Base-by-base conservation (phyloP, 2,888 invertebrate species). In the Hypselothyrea guttata region DNA sequence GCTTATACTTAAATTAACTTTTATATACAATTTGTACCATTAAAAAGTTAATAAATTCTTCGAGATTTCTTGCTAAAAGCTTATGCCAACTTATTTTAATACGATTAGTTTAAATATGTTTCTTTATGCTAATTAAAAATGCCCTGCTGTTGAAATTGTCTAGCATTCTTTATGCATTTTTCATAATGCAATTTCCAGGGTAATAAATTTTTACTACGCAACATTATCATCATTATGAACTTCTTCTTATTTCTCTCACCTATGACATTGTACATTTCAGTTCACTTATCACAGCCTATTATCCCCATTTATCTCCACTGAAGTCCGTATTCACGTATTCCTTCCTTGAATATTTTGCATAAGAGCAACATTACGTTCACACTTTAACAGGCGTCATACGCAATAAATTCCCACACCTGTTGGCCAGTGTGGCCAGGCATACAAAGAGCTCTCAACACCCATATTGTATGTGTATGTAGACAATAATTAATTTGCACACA, bases 161-260 rank as follows among this genome's bases (percentile, higher is more conserved):
- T 44, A 31, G 30, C 42, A 63, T 63, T 76, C n/a, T n/a, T 69
- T 81, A 81, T 84, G 83, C 71, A 86, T 81, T 73, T 84, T 81
- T 86, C 86, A 86, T 86, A 84, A 85, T 75, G 86, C 79, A 85
- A 78, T 78, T 78, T 78, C 65, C 86, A 62, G 76, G 54, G 77
- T 75, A 68, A 78, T 78, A 78, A 83, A 78, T 78, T 84, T 66
- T 56, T 57, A 40, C 56, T 78, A 51, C 53, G 31, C 45, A 42
- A 27, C 84, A 68, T 73, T 79, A 83, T 75, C 81, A 83, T 79
- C 58, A 78, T 83, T 85, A 78, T 85, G 84, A 85, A 83, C 62
- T n/a, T n/a, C n/a, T n/a, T n/a, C n/a, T n/a, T n/a, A n/a, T n/a
- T n/a, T n/a, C n/a, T n/a, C n/a, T n/a, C n/a, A n/a, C n/a, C n/a